Base-by-base conservation (phyloP, 1,140 invertebrate genomes). In the Diuraphis noxia region DNA sequence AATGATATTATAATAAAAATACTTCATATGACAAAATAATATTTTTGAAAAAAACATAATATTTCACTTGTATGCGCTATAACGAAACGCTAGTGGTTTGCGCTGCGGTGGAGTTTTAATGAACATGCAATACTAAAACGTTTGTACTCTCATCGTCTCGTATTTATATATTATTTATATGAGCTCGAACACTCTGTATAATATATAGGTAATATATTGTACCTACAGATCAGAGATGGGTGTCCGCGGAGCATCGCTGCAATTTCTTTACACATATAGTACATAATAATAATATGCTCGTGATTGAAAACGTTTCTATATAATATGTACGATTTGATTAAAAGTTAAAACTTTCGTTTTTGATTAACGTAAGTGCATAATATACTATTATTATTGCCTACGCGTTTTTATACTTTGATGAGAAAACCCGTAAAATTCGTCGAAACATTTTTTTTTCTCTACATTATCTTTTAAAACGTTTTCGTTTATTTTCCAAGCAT, bases 311-410 rank as follows among this genome's bases (percentile, higher is more conserved):
- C 30, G 56, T 72, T 72, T n/a, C 30, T n/a, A 72, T n/a, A n/a
- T n/a, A n/a, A n/a, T n/a, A n/a, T n/a, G 56, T 72, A 72, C 56
- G 56, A 72, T 72, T 72, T 72, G n/a, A 72, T 72, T 72, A 72
- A 72, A 72, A 72, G 56, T 72, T 72, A 2, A 72, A n/a, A 72
- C 56, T 72, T 72, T 72, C 13, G 30, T 72, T 72, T 72, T 72
- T 72, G n/a, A 72, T 72, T 72, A 72, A 72, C 10, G 56, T n/a
- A 72, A 72, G 56, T 72, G n/a, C n/a, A 72, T 46, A 17, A 46
- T 46, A 46, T 46, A 46, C 10, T 10, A 46, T 49, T 21, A 2
- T 17, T 72, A 19, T n/a, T n/a, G n/a, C n/a, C n/a, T n/a, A 72
- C 13, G n/a, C 56, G 30, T 72, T 72, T 72, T 72, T 72, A n/a